Conservation (phyloP, 2,113 vertebrate genomes). For the Psettodes erumei region DNA sequence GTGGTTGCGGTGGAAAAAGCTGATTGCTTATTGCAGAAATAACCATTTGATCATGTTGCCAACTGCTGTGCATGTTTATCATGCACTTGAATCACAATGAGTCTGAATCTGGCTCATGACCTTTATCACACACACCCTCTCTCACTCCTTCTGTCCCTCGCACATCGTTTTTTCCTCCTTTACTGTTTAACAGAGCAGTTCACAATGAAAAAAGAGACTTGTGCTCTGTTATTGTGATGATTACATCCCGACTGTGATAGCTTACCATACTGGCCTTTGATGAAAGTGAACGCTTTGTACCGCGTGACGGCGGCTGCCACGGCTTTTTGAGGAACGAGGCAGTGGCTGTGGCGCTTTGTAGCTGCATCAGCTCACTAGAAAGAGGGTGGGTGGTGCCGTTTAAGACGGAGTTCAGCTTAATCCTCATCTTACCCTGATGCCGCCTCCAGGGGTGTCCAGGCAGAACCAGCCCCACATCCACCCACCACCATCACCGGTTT, state of each 20-base stretch:
- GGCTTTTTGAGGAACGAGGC: conserved; percentile 12
- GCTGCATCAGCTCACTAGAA: conserved; percentile 22
- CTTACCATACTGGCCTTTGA: conserved; percentile 1
- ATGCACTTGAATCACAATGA: conserved; percentile 4
- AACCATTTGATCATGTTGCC: background rate
- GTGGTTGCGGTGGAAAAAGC: background rate
- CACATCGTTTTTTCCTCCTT: background rate
- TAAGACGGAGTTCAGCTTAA: conserved; percentile 49
- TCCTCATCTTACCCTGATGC: conserved; percentile 36
- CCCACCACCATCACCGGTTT: conserved; percentile 8
- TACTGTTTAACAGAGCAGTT: background rate
- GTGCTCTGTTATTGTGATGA: background rate
- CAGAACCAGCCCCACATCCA: conserved; percentile 21
- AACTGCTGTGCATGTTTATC: background rate
- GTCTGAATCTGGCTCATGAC: background rate
- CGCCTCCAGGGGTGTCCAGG: conserved; percentile 56
- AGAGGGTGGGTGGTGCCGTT: conserved; percentile 44
- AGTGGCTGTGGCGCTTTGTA: conserved; percentile 17
- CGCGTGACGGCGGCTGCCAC: background rate
- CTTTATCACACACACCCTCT: background rate
- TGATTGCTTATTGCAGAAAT: background rate
- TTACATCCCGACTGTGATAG: conserved; percentile 14
- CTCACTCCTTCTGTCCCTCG: background rate
- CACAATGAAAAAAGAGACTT: conserved; percentile 4
- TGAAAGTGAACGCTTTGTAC: conserved; percentile 7